Base-by-base conservation (phyloP, 2,888 invertebrate species). In the Oxystoma pomonae region DNA sequence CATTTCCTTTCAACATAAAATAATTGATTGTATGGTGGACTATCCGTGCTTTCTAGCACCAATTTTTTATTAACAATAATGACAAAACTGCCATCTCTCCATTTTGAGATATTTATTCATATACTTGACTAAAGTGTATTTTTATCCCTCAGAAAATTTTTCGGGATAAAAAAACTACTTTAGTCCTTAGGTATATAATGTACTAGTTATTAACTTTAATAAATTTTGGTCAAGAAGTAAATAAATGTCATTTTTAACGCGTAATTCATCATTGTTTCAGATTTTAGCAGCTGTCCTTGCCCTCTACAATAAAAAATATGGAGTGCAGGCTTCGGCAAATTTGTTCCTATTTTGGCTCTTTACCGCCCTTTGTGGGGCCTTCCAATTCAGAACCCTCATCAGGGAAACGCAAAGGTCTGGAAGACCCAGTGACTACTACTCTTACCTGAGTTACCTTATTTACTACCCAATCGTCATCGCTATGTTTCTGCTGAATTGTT, bases 301-400 rank as follows among this genome's bases (percentile, higher is more conserved):
- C 16, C 73, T 80, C 59, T 74, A 80, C 62, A 83, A 84, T 65
- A 80, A 82, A 63, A 74, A 74, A 59, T 77, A 80, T 69, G 86
- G 86, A 1, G 75, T 83, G 12, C 80, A 81, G 62, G 81, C 83
- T 18, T 85, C 85, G 1, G 85, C 84, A 2, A 77, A 81, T 22
- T 76, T 85, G 59, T 85, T 84, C 71, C 65, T 83, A 16, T 85
- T 84, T 72, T 86, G 85, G 84, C 72, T 85, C 1, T 68, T 84
- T 12, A 72, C 82, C 55, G 69, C 78, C 1, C 9, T 83, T 1
- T 79, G 78, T 61, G 82, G 81, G 53, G 62, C 65, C 1, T 63
- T 68, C 5, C 70, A 72, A 62, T 65, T 70, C 16, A 64, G 69
- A 16, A 66, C 67, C 2, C 66, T 68, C 55, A 68, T 72, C 12